Conservation (phyloP, 1,140 invertebrate genomes). For the Procambarus clarkii region DNA sequence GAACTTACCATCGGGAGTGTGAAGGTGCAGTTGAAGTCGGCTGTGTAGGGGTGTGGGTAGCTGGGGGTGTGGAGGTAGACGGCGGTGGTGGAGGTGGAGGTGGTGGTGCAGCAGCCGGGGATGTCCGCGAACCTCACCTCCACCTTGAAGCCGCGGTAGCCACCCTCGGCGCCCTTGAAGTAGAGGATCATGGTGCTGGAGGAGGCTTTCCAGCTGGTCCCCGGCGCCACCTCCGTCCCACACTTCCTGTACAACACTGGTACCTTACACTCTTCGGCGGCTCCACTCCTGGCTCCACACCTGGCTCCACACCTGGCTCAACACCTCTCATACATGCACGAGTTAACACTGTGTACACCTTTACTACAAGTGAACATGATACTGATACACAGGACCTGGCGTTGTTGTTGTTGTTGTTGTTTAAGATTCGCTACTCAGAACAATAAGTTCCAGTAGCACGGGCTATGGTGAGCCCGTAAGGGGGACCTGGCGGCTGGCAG, state of each 20-base stretch:
- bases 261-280: neutral
- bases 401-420: no score
- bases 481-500: no score
- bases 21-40: conserved; percentile 43
- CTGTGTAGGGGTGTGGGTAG: conserved; percentile 48
- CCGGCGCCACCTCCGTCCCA: conserved; percentile 48
- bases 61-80: conserved; percentile 60
- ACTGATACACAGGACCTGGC: no score
- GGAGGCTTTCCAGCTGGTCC: conserved; percentile 40
- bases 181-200: conserved; percentile 55
- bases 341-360: no score
- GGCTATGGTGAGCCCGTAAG: no score
- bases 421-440: no score
- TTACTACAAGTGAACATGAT: no score
- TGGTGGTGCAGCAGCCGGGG: conserved; percentile 55
- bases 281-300: no score
- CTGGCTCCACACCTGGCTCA: no score
- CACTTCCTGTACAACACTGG: conserved; percentile 48
- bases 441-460: no score
- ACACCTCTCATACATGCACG: no score
- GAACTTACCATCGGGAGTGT: conserved; percentile 23
- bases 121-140: conserved; percentile 44
- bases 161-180: conserved; percentile 59
- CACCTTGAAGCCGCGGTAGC: conserved; percentile 57
- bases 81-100: conserved; percentile 42